A percentile compares a stretch with the other conserved stretches of the same genome.
phyloP scores from a whole-genome alignment of 2,888 invertebrate genomes.

The Amphipoea oculea region DNA sequence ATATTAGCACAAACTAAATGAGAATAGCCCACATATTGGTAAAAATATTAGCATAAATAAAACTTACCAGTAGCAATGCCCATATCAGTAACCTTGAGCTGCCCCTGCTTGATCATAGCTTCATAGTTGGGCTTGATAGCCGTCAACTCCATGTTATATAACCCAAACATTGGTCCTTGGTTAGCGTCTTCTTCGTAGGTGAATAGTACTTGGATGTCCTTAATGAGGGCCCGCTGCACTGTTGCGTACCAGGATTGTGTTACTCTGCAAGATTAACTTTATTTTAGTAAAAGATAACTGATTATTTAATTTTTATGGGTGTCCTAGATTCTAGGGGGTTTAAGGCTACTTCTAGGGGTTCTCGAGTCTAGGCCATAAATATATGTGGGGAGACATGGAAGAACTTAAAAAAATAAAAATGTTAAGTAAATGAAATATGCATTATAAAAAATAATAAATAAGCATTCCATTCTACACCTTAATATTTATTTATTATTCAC shows the following conservation, averaged over 20 bases:
- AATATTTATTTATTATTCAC: background rate
- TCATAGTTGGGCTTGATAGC: slow-evolving; percentile 97
- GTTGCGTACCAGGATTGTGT: slow-evolving; percentile 94
- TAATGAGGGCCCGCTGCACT: slow-evolving; percentile 94
- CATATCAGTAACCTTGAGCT: slow-evolving; percentile 95
- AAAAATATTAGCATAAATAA: background rate
- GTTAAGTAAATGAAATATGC: background rate
- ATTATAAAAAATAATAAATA: background rate
- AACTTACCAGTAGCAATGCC: slow-evolving; percentile 94
- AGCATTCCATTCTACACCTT: background rate
- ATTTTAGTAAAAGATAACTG: background rate
- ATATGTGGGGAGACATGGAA: background rate
- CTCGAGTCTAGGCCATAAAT: background rate
- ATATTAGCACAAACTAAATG: background rate
- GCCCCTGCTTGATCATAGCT: slow-evolving; percentile 96
- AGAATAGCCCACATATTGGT: background rate
- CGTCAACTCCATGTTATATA: slow-evolving; percentile 94
- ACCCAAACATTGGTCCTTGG: slow-evolving; percentile 95
- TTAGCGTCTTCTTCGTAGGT: slow-evolving; percentile 93
- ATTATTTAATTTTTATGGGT: background rate
- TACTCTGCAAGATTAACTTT: slow-evolving; percentile 75
- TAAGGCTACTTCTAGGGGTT: background rate
- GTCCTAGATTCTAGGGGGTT: background rate
- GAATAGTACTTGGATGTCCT: slow-evolving; percentile 95
- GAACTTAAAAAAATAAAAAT: background rate